Conservation (phyloP, 2,888 invertebrate genomes). For the Eupithecia vulgata region DNA sequence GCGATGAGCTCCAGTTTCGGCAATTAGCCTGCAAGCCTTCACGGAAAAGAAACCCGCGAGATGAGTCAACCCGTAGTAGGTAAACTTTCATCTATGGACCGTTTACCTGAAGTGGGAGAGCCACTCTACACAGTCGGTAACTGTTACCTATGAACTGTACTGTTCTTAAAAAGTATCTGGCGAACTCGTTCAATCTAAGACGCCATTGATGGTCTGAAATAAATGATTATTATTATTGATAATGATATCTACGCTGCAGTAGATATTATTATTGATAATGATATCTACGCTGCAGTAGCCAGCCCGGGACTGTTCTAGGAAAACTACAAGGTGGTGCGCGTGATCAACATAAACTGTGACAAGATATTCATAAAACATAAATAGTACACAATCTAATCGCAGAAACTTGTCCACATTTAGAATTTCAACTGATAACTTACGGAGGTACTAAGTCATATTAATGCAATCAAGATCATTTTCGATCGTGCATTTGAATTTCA, state of each 20-base stretch:
- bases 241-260: not conserved
- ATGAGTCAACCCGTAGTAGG: conserved; percentile 46
- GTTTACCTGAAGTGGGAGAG: conserved; percentile 31
- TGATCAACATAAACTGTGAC: too few species aligned
- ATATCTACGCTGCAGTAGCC: not conserved
- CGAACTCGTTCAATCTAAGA: not conserved
- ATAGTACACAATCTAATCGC: not conserved
- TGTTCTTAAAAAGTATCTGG: conserved; percentile 6
- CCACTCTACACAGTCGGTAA: not conserved
- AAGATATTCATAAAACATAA: not conserved
- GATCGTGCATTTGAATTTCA: conserved; percentile 23
- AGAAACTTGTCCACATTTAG: not conserved
- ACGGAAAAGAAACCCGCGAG: conserved; percentile 42
- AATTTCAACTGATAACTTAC: not conserved
- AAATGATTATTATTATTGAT: too few species aligned
- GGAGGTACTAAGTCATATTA: too few species aligned
- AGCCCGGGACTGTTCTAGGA: not conserved
- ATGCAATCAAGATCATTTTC: conserved; percentile 2
- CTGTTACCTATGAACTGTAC: conserved; percentile 22
- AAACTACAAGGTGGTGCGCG: not conserved
- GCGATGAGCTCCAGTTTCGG: conserved; percentile 50
- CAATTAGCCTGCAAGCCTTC: conserved; percentile 43
- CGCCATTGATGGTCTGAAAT: not conserved
- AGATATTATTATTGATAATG: not conserved
- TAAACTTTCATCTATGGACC: conserved; percentile 46